Conservation (phyloP, 1,140 invertebrate genomes). For the Tyrophagus putrescentiae region DNA sequence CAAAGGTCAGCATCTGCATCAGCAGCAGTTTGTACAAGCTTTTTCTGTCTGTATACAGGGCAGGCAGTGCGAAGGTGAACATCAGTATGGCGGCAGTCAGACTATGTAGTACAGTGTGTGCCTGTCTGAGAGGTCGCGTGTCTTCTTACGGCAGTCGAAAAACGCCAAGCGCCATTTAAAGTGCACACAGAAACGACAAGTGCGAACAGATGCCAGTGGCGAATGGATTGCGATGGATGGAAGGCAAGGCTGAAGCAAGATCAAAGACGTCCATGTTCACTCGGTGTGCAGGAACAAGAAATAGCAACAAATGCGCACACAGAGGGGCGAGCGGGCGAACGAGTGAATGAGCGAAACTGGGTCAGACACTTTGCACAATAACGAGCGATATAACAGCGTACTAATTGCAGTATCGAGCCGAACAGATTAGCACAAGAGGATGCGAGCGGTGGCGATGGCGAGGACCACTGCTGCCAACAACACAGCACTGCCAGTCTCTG, state of each 20-base stretch:
- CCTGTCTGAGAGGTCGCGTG: too few relatives aligned
- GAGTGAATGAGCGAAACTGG: not conserved
- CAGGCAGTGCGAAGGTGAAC: too few relatives aligned
- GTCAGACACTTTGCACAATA: conserved; percentile 14
- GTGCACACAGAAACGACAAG: not conserved
- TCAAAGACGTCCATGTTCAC: not conserved
- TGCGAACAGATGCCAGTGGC: not conserved
- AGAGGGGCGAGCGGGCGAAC: not conserved
- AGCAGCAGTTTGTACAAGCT: too few relatives aligned
- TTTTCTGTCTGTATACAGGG: too few relatives aligned
- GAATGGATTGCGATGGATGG: not conserved
- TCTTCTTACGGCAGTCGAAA: too few relatives aligned
- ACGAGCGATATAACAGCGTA: conserved; percentile 6
- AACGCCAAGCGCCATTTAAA: too few relatives aligned
- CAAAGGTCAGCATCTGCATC: too few relatives aligned
- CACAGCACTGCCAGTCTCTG: too few relatives aligned
- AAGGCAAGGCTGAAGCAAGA: not conserved
- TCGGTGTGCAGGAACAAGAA: not conserved
- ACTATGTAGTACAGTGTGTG: too few relatives aligned
- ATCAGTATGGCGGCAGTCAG: too few relatives aligned
- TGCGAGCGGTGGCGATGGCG: not conserved
- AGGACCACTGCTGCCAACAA: too few relatives aligned
- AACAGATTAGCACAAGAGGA: not conserved
- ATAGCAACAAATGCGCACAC: not conserved
- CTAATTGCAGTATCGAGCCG: conserved; percentile 10